phyloP scores from a whole-genome alignment of 2,888 invertebrate species.

The Peribatodes rhomboidaria region DNA sequence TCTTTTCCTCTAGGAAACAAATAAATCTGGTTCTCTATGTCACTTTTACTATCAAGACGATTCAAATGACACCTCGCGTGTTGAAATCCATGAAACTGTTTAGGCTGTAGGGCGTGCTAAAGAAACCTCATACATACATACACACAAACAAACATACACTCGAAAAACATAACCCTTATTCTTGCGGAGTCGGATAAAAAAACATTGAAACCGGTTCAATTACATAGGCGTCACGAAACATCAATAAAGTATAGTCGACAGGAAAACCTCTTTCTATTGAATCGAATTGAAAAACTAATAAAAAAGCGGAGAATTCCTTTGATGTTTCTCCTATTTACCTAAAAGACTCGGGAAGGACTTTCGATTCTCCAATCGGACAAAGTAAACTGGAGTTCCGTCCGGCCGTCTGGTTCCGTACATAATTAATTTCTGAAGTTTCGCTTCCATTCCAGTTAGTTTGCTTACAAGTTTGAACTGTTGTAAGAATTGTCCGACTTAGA shows the following conservation, averaged over 20 bases:
- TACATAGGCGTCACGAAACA: background rate
- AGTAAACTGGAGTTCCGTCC: background rate
- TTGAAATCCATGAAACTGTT: too few species aligned
- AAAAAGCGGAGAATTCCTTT: conserved; percentile 7
- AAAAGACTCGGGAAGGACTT: background rate
- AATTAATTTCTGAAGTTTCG: conserved; percentile 6
- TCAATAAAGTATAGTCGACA: background rate
- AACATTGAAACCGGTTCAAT: too few species aligned
- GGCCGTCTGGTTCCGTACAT: conserved; percentile 10
- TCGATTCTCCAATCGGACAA: background rate
- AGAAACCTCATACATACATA: too few species aligned
- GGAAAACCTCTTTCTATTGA: background rate
- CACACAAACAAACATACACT: too few species aligned
- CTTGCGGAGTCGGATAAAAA: too few species aligned
- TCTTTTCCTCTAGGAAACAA: too few species aligned
- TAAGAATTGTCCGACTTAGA: background rate
- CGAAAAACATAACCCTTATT: too few species aligned
- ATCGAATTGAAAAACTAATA: background rate
- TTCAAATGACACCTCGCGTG: too few species aligned
- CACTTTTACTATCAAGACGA: too few species aligned
- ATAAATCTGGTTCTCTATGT: too few species aligned
- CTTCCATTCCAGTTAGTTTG: background rate
- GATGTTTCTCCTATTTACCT: background rate
- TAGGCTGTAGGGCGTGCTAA: too few species aligned
- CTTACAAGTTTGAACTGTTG: background rate